Conservation (phyloP, 2,888 invertebrate genomes). For the Leptopilina myrica region DNA sequence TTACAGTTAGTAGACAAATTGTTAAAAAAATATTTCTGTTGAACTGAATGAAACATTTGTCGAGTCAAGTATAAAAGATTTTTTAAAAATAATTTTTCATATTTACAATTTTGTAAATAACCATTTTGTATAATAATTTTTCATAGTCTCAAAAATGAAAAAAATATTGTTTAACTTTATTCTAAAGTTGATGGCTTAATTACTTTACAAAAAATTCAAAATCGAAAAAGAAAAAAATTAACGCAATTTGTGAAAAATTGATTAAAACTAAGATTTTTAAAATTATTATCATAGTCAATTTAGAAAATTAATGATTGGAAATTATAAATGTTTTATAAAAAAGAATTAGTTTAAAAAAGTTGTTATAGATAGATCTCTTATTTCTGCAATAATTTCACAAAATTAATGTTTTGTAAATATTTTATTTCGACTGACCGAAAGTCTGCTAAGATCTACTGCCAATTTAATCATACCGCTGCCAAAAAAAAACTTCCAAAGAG, state of each 20-base stretch:
- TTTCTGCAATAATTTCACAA: too few relatives aligned
- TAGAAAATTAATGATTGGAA: too few relatives aligned
- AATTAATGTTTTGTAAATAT: background rate
- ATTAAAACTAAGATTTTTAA: too few relatives aligned
- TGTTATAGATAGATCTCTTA: too few relatives aligned
- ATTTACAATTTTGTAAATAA: slow-evolving; percentile 32
- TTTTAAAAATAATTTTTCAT: background rate
- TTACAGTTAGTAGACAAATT: slow-evolving; percentile 9
- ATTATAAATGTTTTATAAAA: too few relatives aligned
- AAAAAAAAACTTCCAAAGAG: background rate
- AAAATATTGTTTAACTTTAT: background rate
- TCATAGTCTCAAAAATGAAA: background rate
- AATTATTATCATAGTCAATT: too few relatives aligned
- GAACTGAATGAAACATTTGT: slow-evolving; percentile 16
- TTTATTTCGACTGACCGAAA: slow-evolving; percentile 12
- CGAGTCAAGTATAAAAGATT: slow-evolving; percentile 4
- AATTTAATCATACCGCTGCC: slow-evolving; percentile 27
- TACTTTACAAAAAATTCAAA: too few relatives aligned
- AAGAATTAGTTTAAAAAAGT: too few relatives aligned
- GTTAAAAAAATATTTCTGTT: slow-evolving; percentile 25
- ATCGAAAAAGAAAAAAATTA: too few relatives aligned
- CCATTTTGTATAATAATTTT: slow-evolving; percentile 2
- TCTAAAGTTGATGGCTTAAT: too few relatives aligned
- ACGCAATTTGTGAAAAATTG: too few relatives aligned
- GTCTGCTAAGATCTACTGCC: background rate